Evolutionary conservation across 2,797 vertebrate species (phyloP).

Genomic region (Onychomys leucogaster): DNA sequence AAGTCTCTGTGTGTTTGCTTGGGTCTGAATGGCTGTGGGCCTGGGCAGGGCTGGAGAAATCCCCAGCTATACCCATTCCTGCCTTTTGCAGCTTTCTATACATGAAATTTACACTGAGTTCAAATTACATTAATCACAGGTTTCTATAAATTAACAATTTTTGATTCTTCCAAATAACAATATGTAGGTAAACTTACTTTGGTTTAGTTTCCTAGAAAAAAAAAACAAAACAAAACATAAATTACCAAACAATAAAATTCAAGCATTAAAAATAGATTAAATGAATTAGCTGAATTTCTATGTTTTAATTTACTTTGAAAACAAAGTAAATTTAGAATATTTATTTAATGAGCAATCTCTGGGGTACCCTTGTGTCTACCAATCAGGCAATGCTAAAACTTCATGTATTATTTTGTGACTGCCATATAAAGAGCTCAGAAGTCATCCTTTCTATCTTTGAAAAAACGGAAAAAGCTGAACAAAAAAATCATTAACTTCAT

Average conservation of each 20-base stretch:
- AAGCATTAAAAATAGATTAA: conserved; percentile 6
- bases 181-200: conserved; percentile 2
- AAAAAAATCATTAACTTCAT: background rate
- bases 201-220: background rate
- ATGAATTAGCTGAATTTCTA: background rate
- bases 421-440: background rate
- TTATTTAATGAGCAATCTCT: background rate
- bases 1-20: too few relatives aligned
- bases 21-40: too few relatives aligned
- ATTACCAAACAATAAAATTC: background rate
- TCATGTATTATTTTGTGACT: background rate
- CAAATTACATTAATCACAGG: background rate
- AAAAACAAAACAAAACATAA: conserved; percentile 35
- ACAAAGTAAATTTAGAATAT: background rate
- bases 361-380: background rate
- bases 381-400: background rate
- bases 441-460: background rate
- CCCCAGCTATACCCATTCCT: too few relatives aligned
- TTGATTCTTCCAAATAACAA: background rate
- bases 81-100: background rate
- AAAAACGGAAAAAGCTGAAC: background rate
- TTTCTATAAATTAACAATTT: background rate
- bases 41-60: too few relatives aligned
- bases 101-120: background rate
- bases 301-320: conserved; percentile 5